Conservation (phyloP, 2,113 vertebrate species). For the Dicaeum eximium region DNA sequence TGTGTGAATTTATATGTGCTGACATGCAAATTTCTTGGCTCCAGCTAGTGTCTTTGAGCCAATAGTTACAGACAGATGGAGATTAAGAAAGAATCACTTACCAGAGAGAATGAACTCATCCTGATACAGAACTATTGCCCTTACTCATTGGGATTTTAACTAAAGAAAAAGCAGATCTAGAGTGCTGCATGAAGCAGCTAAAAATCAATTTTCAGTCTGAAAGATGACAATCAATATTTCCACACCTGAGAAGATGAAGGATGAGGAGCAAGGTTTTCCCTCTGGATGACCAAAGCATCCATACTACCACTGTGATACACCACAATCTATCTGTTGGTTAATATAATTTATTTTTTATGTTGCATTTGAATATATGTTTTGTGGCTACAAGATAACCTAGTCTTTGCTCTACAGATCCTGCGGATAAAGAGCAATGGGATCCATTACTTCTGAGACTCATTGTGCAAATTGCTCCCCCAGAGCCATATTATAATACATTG, state of each 20-base stretch:
- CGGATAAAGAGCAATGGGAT: neutral
- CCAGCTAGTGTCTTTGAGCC: neutral
- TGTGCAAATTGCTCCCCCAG: neutral
- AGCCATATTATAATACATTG: neutral
- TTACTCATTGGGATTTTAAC: neutral
- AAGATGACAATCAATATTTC: neutral
- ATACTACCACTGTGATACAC: neutral
- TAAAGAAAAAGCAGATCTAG: neutral
- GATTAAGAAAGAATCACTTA: neutral
- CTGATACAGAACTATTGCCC: neutral
- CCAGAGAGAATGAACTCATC: neutral
- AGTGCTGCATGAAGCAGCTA: neutral
- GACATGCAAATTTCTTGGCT: neutral
- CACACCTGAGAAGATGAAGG: neutral
- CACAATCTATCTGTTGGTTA: neutral
- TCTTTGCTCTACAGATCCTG: neutral
- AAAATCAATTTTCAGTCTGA: neutral
- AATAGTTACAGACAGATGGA: neutral
- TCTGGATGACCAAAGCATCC: neutral
- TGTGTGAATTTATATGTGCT: fast-evolving
- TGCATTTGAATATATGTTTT: neutral
- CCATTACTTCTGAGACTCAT: neutral
- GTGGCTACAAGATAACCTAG: neutral
- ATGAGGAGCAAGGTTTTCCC: neutral
- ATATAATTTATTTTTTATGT: neutral